phyloP scores from a whole-genome alignment of 2,113 vertebrate genomes.

The Morphnarchus princeps region DNA sequence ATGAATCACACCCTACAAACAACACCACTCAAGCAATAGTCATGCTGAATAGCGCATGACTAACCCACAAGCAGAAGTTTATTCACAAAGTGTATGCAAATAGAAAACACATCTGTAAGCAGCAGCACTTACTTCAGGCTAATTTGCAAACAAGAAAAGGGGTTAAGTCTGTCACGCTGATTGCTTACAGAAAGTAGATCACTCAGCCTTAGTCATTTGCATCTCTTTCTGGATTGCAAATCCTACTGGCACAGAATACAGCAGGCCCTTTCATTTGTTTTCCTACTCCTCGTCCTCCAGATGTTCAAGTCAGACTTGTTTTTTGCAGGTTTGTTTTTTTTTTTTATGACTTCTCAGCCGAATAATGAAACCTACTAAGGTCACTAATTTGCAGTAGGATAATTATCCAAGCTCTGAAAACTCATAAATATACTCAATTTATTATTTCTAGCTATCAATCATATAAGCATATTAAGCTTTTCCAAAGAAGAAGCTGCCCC shows the following conservation, averaged over 20 bases:
- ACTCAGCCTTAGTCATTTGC: slow-evolving; percentile 45
- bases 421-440: neutral
- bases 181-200: slow-evolving; percentile 51
- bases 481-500: neutral
- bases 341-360: neutral
- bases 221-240: slow-evolving; percentile 47
- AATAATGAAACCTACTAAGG: neutral
- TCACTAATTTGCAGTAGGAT: neutral
- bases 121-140: neutral
- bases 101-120: slow-evolving; percentile 52
- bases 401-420: neutral
- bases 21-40: slow-evolving; percentile 6
- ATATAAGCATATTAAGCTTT: neutral
- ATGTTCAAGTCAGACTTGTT: slow-evolving; percentile 63
- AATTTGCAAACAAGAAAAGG: slow-evolving; percentile 54
- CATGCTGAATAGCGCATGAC: slow-evolving; percentile 40
- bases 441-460: neutral
- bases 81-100: slow-evolving; percentile 52
- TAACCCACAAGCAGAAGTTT: slow-evolving; percentile 13
- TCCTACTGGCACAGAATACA: slow-evolving; percentile 31
- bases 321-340: neutral
- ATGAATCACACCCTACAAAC: slow-evolving; percentile 35
- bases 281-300: slow-evolving; percentile 34
- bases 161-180: slow-evolving; percentile 53
- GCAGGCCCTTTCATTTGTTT: slow-evolving; percentile 55